Conservation (phyloP, 1,140 invertebrate species). For the Drosophila nebulosa region DNA sequence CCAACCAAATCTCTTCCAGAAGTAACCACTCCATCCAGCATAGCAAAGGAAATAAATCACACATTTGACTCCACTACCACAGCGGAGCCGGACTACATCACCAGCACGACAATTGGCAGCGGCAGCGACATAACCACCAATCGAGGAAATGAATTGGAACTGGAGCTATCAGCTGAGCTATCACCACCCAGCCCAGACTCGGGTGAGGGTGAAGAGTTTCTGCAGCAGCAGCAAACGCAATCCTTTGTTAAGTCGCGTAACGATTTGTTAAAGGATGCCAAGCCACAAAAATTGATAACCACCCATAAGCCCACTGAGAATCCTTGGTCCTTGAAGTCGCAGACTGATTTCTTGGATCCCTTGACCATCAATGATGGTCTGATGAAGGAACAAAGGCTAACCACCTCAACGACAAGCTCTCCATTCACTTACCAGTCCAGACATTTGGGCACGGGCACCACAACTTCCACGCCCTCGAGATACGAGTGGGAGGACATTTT, state of each 20-base stretch:
- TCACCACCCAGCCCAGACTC: conserved; percentile 61
- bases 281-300: conserved; percentile 60
- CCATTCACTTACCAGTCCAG: conserved; percentile 57
- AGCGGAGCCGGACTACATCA: conserved; percentile 46
- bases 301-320: conserved; percentile 80
- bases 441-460: conserved; percentile 13
- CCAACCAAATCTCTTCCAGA: conserved; percentile 64
- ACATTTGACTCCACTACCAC: conserved; percentile 70
- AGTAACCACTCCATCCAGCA: conserved; percentile 74
- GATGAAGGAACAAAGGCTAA: conserved; percentile 75
- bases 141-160: conserved; percentile 50
- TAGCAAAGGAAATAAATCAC: conserved; percentile 81
- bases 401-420: conserved; percentile 38
- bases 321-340: conserved; percentile 68
- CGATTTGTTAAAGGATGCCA: conserved; percentile 52
- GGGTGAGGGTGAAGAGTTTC: conserved; percentile 60
- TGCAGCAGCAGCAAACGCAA: conserved; percentile 77
- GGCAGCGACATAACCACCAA: conserved; percentile 56
- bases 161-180: conserved; percentile 54
- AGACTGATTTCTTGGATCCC: conserved; percentile 83
- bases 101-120: conserved; percentile 48
- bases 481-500: conserved; percentile 76
- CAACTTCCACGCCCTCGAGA: conserved; percentile 19
- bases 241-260: conserved; percentile 76
- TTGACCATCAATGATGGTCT: conserved; percentile 87